These are phyloP conservation scores for Diaphora mendica DNA, from an alignment of 2,888 invertebrate species.

Conservation along the genomic window DNA sequence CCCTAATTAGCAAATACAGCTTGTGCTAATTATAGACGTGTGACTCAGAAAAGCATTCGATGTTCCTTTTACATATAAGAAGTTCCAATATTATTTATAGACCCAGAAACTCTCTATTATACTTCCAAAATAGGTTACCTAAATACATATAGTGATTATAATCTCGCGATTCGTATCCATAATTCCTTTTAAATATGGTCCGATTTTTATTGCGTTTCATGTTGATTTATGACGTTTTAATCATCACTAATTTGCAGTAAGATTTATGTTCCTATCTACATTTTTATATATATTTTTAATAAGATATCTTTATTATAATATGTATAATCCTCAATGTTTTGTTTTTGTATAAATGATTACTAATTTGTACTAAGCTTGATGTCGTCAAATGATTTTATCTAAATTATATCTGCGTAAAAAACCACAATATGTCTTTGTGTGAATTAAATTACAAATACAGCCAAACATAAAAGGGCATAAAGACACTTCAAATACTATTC, in stretches of 20 bases:
- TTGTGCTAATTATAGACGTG: background rate
- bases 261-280: background rate
- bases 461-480: background rate
- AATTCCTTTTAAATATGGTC: background rate
- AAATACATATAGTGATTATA: background rate
- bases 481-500: background rate
- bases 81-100: background rate
- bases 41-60: background rate
- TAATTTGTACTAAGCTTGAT: background rate
- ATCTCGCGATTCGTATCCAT: background rate
- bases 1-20: background rate
- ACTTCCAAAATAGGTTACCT: background rate
- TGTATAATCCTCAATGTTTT: background rate
- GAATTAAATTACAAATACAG: background rate
- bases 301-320: background rate
- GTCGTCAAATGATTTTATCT: background rate
- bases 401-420: conserved; percentile 2
- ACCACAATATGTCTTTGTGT: background rate
- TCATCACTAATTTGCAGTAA: background rate
- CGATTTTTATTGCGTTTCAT: background rate
- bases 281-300: background rate
- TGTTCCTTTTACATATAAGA: background rate
- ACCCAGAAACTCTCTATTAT: background rate
- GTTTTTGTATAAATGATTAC: background rate
- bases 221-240: background rate